Conservation (phyloP, 2,113 vertebrate genomes). For the Oxyruncus cristatus region DNA sequence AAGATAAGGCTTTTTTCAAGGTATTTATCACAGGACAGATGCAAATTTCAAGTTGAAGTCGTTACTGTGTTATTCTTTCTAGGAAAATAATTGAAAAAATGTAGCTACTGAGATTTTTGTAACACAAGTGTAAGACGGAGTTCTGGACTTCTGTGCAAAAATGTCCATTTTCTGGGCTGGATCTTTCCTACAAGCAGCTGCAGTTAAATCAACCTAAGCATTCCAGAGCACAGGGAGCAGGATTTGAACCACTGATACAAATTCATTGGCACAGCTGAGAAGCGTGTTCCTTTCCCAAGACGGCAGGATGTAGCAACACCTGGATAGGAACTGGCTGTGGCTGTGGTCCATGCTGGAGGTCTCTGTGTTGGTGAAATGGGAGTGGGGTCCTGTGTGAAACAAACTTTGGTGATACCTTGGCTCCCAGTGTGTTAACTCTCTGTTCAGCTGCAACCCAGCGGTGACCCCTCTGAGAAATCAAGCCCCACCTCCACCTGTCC, state of each 20-base stretch:
- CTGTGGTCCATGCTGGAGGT: neutral
- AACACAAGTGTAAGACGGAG: neutral
- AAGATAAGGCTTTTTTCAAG: conserved; percentile 12
- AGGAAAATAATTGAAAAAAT: conserved; percentile 6
- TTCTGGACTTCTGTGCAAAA: neutral
- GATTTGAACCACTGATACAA: neutral
- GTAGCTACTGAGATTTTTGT: neutral
- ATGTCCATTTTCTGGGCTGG: neutral
- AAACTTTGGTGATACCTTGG: neutral
- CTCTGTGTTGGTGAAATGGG: neutral
- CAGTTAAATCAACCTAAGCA: neutral
- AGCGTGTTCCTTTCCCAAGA: neutral
- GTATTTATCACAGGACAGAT: neutral
- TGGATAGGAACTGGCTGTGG: neutral
- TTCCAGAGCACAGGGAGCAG: rapidly evolving
- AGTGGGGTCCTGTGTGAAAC: neutral
- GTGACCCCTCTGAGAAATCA: neutral
- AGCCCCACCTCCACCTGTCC: too few relatives aligned
- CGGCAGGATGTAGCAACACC: rapidly evolving
- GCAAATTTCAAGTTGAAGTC: conserved; percentile 9
- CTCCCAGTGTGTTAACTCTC: neutral
- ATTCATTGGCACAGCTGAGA: neutral
- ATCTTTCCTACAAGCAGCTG: neutral
- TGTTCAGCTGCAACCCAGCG: neutral
- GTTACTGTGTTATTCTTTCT: neutral